Percentiles rank a stretch among this genome's conserved stretches.
Evolutionary conservation across 2,113 vertebrate species (phyloP).

Genomic region (Phrynocephalus versicolor): DNA sequence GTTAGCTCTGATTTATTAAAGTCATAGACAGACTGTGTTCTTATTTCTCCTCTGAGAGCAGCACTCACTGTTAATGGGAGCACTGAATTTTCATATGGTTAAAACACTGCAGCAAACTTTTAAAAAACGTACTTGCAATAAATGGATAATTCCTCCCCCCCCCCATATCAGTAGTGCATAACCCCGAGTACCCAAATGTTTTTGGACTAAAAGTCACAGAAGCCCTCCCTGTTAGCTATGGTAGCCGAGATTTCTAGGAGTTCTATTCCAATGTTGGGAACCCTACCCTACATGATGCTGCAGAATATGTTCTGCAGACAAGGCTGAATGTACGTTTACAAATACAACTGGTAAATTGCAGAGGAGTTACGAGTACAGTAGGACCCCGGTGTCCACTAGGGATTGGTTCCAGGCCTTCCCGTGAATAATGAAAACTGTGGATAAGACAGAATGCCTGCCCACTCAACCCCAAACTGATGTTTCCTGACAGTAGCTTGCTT

Average conservation of each 20-base stretch:
- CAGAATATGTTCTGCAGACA: conserved; percentile 65
- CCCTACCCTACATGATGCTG: conserved; percentile 55
- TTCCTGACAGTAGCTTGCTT: too few relatives aligned
- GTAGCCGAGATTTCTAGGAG: not conserved
- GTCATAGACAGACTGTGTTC: conserved; percentile 57
- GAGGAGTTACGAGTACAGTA: not conserved
- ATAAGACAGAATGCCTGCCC: too few relatives aligned
- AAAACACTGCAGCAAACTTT: conserved; percentile 62
- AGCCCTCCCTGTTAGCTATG: not conserved
- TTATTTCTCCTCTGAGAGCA: conserved; percentile 64
- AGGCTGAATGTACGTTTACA: conserved; percentile 68
- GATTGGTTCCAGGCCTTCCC: too few relatives aligned
- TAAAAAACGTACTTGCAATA: too few relatives aligned
- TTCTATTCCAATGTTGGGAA: not conserved
- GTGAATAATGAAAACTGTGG: too few relatives aligned
- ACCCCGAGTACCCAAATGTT: not conserved
- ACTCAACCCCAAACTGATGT: too few relatives aligned
- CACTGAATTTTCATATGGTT: conserved; percentile 62
- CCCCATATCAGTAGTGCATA: too few relatives aligned
- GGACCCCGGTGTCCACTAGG: too few relatives aligned
- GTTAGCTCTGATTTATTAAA: conserved; percentile 69
- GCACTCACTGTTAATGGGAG: conserved; percentile 54
- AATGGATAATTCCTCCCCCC: too few relatives aligned
- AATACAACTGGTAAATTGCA: conserved; percentile 49
- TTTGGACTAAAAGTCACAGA: not conserved